Percentiles rank a stretch among this genome's conserved stretches.
Conservation (phyloP, 2,113 vertebrate species). For the Zootoca vivipara region DNA sequence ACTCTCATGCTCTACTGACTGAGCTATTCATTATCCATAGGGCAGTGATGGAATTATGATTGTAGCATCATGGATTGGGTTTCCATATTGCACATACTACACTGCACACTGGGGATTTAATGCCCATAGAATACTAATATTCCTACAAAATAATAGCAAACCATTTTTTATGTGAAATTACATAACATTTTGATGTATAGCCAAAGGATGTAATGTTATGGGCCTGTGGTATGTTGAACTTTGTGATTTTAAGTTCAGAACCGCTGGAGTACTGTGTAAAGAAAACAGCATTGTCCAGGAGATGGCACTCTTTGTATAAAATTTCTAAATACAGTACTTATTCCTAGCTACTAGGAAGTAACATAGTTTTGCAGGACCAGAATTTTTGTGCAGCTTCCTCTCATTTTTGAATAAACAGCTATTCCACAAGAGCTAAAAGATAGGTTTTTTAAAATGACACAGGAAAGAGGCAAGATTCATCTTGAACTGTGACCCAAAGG, state of each 20-base stretch:
- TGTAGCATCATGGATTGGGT: neutral
- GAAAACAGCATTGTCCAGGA: neutral
- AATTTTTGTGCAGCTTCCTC: neutral
- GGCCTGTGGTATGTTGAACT: neutral
- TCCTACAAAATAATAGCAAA: neutral
- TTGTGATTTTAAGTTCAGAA: neutral
- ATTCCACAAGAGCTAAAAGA: neutral
- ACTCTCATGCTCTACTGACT: too few species aligned
- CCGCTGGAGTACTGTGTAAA: neutral
- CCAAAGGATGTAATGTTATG: neutral
- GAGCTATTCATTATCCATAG: too few species aligned
- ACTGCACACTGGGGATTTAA: neutral
- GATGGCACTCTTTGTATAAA: neutral
- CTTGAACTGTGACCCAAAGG: neutral
- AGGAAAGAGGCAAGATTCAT: neutral
- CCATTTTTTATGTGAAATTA: neutral
- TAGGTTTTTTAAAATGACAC: neutral
- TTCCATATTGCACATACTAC: neutral
- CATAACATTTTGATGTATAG: neutral
- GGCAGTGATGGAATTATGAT: neutral
- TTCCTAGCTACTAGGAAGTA: neutral
- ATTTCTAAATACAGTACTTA: neutral
- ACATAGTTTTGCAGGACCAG: neutral
- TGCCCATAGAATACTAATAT: neutral
- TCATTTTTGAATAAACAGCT: neutral